Evolutionary conservation across 2,888 invertebrate species (phyloP), one percentile per base, ranked within the genome.

Genomic region (Archaeoteleia sp.): DNA sequence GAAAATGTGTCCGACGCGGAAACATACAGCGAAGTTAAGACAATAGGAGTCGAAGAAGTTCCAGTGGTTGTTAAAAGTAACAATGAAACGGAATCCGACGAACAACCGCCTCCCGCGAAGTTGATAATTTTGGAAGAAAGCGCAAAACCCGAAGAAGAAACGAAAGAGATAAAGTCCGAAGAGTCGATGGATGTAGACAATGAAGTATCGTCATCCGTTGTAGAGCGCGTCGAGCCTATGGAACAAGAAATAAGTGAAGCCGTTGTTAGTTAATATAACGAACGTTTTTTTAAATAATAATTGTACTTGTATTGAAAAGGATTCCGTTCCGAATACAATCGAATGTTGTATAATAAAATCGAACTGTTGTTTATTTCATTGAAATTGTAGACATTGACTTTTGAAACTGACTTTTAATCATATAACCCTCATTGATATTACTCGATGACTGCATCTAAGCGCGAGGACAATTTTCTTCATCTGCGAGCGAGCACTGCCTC

Each of bases 161-260:
- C 42, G 4, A 74, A 76, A 65, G 51, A n/a, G 40, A 70, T 39
- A 12, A 49, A 61, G 40, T 34, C 70, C 2, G 67, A 75, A 2
- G 83, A 84, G 55, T 78, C 79, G 12, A 84, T 85, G 84, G 85
- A 85, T 14, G 76, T 85, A 5, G 84, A 85, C 37, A 78, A 71
- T 15, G 82, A 82, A 34, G 80, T 77, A 49, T 54, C 78, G 6
- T 58, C 74, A 25, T 78, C 78, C n/a, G n/a, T n/a, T n/a, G n/a
- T n/a, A n/a, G n/a, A n/a, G n/a, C n/a, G n/a, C 15, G 81, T 78
- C 17, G 85, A 85, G 61, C 81, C 82, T 15, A 85, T 85, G 84
- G 85, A 85, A 30, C 79, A 84, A 54, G 84, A 82, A 71, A 66
- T 75, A 14, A 73, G 76, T 6, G 82, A 82, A 46, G 70, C 72